A percentile compares a stretch with the other conserved stretches of the same genome.
phyloP scores from a whole-genome alignment of 2,113 vertebrate genomes.

The Miniopterus natalensis region DNA sequence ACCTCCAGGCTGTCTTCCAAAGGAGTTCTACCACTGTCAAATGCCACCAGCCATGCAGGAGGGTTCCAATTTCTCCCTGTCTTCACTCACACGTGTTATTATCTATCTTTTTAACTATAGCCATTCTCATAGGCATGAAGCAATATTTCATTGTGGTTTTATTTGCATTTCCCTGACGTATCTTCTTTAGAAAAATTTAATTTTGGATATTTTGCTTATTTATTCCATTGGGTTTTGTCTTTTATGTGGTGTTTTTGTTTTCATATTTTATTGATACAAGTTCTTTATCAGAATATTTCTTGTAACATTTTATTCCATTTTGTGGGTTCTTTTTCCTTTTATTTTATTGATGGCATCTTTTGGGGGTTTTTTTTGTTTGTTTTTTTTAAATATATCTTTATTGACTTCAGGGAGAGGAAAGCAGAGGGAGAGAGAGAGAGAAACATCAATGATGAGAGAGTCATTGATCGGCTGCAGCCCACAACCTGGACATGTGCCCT shows the following conservation, averaged over 20 bases:
- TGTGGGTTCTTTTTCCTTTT: background rate
- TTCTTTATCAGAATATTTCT: background rate
- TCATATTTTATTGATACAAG: background rate
- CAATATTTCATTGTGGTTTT: background rate
- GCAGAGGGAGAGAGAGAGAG: too few relatives aligned
- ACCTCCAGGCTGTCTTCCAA: background rate
- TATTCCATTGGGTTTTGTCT: background rate
- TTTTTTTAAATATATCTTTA: background rate
- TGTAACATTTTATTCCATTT: background rate
- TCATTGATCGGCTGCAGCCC: too few relatives aligned
- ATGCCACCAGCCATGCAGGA: fast-evolving
- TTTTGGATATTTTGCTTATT: background rate
- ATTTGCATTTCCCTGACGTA: background rate
- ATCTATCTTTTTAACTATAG: background rate
- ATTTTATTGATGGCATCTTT: too few relatives aligned
- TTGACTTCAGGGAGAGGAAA: too few relatives aligned
- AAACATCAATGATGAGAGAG: too few relatives aligned
- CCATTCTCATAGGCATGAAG: background rate
- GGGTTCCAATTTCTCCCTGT: fast-evolving
- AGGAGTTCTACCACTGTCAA: fast-evolving
- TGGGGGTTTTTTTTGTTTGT: background rate
- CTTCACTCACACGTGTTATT: fast-evolving
- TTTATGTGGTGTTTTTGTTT: background rate
- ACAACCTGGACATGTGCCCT: too few relatives aligned
- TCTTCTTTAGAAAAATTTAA: background rate